phyloP scores from a whole-genome alignment of 30 jellyfish, hydroid and myxozoan genomes.

The Phacellophora camtschatica region DNA sequence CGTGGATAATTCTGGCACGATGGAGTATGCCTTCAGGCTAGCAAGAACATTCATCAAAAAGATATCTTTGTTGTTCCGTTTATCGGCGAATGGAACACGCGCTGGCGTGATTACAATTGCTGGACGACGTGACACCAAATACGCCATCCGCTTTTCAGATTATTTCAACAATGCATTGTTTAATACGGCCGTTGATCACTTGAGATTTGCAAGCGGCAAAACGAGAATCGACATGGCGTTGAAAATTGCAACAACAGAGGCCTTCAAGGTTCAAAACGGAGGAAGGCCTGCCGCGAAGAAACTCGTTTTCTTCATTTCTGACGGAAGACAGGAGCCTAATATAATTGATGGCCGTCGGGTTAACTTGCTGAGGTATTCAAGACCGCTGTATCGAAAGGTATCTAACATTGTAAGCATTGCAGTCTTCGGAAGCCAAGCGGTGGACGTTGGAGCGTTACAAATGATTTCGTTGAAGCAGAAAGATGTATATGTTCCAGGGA shows the following conservation, averaged over 20 bases:
- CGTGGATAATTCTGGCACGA: slow-evolving; percentile 27
- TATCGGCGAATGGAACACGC: slow-evolving; percentile 20
- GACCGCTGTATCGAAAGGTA: slow-evolving; percentile 2
- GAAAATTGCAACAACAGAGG: not conserved
- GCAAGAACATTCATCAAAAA: slow-evolving; percentile 2
- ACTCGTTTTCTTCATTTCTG: slow-evolving; percentile 28
- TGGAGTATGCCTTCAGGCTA: slow-evolving; percentile 1
- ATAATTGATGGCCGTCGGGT: slow-evolving; percentile 1
- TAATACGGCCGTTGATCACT: slow-evolving; percentile 3
- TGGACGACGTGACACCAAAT: not conserved
- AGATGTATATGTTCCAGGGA: slow-evolving; percentile 3
- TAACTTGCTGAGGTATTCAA: not conserved
- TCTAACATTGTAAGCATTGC: slow-evolving; percentile 9
- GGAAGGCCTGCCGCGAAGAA: slow-evolving; percentile 28
- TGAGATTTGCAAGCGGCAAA: slow-evolving; percentile 1
- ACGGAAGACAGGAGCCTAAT: slow-evolving; percentile 40
- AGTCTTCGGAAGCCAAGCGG: slow-evolving; percentile 9
- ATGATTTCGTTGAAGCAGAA: not conserved
- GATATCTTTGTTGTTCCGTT: not conserved
- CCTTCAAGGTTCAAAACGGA: slow-evolving; percentile 20
- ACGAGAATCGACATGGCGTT: slow-evolving; percentile 41
- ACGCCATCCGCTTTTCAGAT: slow-evolving; percentile 14
- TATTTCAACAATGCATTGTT: not conserved
- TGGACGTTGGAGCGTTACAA: slow-evolving; percentile 34
- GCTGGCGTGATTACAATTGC: slow-evolving; percentile 16